Evolutionary conservation across 1,140 invertebrate species (phyloP), one percentile per base, ranked within the genome.

Genomic region (Adoxophyes honmai): DNA sequence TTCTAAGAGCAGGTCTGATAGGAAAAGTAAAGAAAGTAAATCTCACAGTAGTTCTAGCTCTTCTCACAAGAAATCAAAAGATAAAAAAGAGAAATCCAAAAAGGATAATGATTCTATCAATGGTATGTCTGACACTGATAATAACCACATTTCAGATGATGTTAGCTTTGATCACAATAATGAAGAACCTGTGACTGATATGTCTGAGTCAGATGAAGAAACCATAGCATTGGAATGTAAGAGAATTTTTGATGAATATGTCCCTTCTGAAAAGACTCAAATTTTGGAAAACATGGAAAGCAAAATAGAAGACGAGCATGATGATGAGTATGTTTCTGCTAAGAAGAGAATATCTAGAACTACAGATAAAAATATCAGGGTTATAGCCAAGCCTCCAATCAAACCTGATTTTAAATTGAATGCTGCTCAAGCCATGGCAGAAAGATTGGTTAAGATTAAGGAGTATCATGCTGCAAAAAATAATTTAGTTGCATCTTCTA

Each of bases 241-340:
- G 60, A 88, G 73, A 70, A 90, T 90, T 65, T 90, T 90, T 86
- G 88, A 90, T 68, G 89, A 90, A 64, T 90, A 90, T 83, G 79
- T 89, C 34, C 89, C 86, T 13, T 62, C 60, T 34, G 61, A 63
- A 63, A 85, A 81, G 70, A 16, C 59, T 55, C 70, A 78, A 62
- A 54, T 59, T 59, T 64, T 66, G 10, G 73, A 80, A 62, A 53
- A 69, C 28, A 52, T 52, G 4, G 42, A 48, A 55, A 52, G 54
- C 7, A 64, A 67, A 60, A 57, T 64, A 64, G 55, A 78, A 60
- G 64, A 73, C n/a, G 54, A 51, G 51, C 61, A 42, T 63, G 69
- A 75, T 42, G 78, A 83, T n/a, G 83, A 86, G 60, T 77, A 78
- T 73, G 57, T 82, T 55, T 71, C 74, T 59, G 60, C 66, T 35